Conservation (phyloP, 2,113 vertebrate species). For the Dromiciops gliroides region DNA sequence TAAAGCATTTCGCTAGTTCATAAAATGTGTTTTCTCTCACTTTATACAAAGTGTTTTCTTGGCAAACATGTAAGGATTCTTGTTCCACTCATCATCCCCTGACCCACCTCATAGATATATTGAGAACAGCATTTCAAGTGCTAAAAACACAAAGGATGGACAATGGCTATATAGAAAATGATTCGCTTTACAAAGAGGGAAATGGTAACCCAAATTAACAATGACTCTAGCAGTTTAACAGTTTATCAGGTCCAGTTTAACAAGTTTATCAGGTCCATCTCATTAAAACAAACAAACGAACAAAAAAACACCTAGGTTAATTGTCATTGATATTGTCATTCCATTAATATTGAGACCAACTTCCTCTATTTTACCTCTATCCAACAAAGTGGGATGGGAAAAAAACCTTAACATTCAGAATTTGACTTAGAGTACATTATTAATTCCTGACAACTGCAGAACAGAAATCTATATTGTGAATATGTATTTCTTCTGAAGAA, state of each 20-base stretch:
- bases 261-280: background rate
- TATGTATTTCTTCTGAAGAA: background rate
- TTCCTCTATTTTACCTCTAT: background rate
- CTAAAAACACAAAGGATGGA: background rate
- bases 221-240: background rate
- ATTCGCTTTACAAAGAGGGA: background rate
- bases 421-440: background rate
- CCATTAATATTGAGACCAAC: conserved; percentile 20
- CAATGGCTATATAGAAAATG: background rate
- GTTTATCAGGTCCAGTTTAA: background rate
- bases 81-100: background rate
- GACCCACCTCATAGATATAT: background rate
- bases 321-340: conserved; percentile 29
- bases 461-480: background rate
- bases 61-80: background rate
- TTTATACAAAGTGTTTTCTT: background rate
- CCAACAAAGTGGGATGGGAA: background rate
- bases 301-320: conserved; percentile 34
- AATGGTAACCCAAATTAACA: conserved; percentile 33
- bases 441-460: background rate
- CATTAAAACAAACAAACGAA: background rate
- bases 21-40: background rate
- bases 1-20: background rate
- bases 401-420: conserved; percentile 43
- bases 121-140: background rate